These are phyloP conservation scores for Microplitis mediator DNA, from an alignment of 1,140 invertebrate species.

Conservation along the genomic window DNA sequence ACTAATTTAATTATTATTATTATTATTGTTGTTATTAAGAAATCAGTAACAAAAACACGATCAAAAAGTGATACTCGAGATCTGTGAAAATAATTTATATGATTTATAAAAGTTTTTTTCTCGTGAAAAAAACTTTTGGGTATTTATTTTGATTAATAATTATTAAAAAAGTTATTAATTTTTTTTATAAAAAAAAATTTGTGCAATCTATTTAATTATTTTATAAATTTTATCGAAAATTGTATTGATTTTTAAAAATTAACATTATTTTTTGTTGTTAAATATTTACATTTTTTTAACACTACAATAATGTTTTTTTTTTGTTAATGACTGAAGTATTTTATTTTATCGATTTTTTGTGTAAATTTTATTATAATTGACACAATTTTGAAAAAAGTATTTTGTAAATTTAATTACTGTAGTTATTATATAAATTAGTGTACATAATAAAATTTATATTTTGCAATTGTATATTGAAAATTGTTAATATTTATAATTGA, in stretches of 20 bases:
- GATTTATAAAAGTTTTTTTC: background rate
- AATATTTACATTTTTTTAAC: background rate
- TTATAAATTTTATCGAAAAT: background rate
- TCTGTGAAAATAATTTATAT: background rate
- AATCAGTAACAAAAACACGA: too few relatives aligned
- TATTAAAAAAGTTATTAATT: background rate
- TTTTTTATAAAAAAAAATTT: background rate
- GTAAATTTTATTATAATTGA: background rate
- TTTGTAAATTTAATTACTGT: background rate
- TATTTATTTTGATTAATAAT: background rate
- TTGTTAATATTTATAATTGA: background rate
- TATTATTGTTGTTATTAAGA: too few relatives aligned
- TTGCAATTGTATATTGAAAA: background rate
- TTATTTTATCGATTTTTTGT: background rate
- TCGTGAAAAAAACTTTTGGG: background rate
- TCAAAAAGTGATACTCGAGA: too few relatives aligned
- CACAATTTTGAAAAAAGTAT: background rate
- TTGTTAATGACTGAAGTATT: background rate
- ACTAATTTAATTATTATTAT: too few relatives aligned
- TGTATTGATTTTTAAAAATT: background rate
- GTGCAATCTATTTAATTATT: background rate
- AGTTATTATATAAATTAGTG: background rate
- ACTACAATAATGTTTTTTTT: background rate
- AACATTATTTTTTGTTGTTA: background rate
- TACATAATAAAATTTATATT: constrained; percentile 10